A percentile compares a stretch with the other conserved stretches of the same genome.
Evolutionary conservation across 2,888 invertebrate genomes (phyloP).

Genomic region (Rhagonycha fulva): DNA sequence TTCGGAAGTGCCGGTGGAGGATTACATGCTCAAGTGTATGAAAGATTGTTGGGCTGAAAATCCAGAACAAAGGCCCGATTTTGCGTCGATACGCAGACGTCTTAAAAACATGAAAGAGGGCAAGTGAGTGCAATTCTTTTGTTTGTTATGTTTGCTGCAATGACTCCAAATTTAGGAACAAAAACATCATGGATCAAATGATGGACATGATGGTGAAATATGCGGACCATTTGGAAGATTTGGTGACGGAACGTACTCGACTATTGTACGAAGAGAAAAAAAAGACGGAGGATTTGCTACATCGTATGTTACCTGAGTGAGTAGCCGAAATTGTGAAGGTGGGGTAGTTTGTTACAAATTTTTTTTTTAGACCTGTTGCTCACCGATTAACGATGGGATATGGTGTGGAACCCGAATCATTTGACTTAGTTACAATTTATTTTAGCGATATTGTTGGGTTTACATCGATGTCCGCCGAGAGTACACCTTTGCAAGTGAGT

Average conservation of each 20-base stretch:
- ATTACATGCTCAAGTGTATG: constrained; percentile 82
- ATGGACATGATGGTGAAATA: constrained; percentile 98
- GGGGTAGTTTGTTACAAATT: background rate
- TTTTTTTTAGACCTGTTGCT: constrained; percentile 77
- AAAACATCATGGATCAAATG: constrained; percentile 96
- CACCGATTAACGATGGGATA: constrained; percentile 84
- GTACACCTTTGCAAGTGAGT: constrained; percentile 82
- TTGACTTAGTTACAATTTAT: constrained; percentile 93
- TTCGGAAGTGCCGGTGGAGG: constrained; percentile 73
- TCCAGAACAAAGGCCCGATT: constrained; percentile 83
- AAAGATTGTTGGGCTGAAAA: constrained; percentile 89
- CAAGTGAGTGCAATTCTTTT: constrained; percentile 63
- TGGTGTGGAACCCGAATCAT: constrained; percentile 91
- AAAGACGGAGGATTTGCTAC: constrained; percentile 89
- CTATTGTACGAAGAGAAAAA: constrained; percentile 89
- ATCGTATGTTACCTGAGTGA: constrained; percentile 92
- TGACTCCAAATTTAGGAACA: constrained; percentile 63
- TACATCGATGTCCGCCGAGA: constrained; percentile 93
- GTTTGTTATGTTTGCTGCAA: constrained; percentile 7
- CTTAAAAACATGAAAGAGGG: constrained; percentile 91
- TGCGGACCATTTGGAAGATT: constrained; percentile 91
- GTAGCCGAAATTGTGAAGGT: constrained; percentile 33
- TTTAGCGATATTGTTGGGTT: constrained; percentile 98
- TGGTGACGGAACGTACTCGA: constrained; percentile 89
- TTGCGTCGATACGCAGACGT: constrained; percentile 74